Percentiles rank a stretch among this genome's conserved stretches.
Evolutionary conservation across 2,888 invertebrate genomes (phyloP).

Genomic region (Vesta saturnalis): DNA sequence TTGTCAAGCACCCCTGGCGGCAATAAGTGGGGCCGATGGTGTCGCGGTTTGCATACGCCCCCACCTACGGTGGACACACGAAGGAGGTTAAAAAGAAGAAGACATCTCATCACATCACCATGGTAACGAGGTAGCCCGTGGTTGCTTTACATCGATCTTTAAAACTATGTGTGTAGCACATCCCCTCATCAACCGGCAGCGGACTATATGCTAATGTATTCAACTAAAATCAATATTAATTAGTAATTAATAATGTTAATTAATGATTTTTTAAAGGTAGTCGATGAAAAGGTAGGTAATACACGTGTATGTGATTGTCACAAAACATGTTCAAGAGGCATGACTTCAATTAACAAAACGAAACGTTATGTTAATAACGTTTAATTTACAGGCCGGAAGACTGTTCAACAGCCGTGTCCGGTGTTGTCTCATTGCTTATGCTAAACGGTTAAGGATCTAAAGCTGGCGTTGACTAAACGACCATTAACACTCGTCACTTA

Average conservation of each 20-base stretch:
- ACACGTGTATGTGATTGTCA: constrained; percentile 38
- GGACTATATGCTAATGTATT: constrained; percentile 43
- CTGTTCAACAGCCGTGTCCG: constrained; percentile 49
- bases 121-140: constrained; percentile 64
- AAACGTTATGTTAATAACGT: constrained; percentile 49
- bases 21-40: constrained; percentile 49
- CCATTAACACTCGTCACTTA: constrained; percentile 58
- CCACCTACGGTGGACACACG: constrained; percentile 59
- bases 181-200: constrained; percentile 46
- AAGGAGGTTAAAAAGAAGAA: constrained; percentile 64
- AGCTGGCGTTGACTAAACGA: constrained; percentile 50
- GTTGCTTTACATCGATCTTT: constrained; percentile 65
- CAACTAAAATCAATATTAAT: constrained; percentile 20
- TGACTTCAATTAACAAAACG: constrained; percentile 48
- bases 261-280: background rate
- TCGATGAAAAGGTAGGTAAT: constrained; percentile 12
- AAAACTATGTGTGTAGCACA: constrained; percentile 59
- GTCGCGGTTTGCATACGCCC: constrained; percentile 54
- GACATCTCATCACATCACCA: constrained; percentile 64
- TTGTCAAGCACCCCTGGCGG: constrained; percentile 45
- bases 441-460: constrained; percentile 54
- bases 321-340: constrained; percentile 43
- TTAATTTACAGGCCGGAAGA: constrained; percentile 52
- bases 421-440: constrained; percentile 54
- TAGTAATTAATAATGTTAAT: constrained; percentile 27